Evolutionary conservation across 2,888 invertebrate genomes (phyloP).

Genomic region (Zygogramma bicolorata): DNA sequence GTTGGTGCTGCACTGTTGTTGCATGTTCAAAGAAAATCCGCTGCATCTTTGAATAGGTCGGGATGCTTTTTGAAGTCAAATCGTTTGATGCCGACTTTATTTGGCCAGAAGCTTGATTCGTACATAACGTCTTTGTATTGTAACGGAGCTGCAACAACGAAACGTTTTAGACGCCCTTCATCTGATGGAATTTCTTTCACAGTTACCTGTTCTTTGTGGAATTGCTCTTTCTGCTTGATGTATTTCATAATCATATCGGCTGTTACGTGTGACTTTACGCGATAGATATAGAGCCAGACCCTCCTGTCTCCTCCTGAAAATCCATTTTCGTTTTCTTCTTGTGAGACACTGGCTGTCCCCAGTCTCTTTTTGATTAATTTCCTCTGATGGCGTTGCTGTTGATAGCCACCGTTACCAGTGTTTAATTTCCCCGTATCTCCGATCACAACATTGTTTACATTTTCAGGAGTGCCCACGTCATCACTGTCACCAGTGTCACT

Average conservation of each 20-base stretch:
- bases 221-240: neutral
- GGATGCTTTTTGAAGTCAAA: neutral
- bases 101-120: neutral
- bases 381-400: neutral
- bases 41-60: neutral
- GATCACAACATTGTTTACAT: neutral
- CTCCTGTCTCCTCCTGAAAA: neutral
- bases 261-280: neutral
- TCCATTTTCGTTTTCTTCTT: neutral
- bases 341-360: neutral
- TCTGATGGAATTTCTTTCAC: too few relatives aligned
- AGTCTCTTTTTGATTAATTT: too few relatives aligned
- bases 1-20: too few relatives aligned
- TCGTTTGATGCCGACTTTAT: too few relatives aligned
- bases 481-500: neutral
- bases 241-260: slow-evolving; percentile 1
- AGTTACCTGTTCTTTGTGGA: neutral
- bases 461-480: neutral
- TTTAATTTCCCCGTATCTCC: neutral
- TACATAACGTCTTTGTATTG: neutral
- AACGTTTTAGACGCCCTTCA: too few relatives aligned
- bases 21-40: too few relatives aligned
- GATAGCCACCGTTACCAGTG: neutral
- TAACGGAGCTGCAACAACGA: neutral
- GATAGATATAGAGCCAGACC: too few relatives aligned